Percentiles rank a stretch among this genome's conserved stretches.
These are phyloP conservation scores for Caloenas nicobarica DNA, from an alignment of 2,113 vertebrate species.

Conservation along the genomic window DNA sequence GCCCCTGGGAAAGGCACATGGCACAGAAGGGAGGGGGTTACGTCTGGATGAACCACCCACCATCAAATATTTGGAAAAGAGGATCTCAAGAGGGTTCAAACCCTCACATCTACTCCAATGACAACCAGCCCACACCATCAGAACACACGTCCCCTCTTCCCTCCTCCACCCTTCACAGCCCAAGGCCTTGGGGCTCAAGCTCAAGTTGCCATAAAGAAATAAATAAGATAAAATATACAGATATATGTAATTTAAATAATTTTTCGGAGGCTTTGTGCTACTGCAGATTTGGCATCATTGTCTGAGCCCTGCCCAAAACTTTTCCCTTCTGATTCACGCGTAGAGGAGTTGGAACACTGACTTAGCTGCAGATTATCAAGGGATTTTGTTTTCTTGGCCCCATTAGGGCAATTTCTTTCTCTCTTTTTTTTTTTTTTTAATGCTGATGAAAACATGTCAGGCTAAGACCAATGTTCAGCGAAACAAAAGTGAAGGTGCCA, in stretches of 20 bases:
- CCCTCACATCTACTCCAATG: fast-evolving
- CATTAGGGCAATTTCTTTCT: not conserved
- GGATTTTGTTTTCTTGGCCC: not conserved
- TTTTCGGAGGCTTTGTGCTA: not conserved
- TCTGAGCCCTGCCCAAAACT: not conserved
- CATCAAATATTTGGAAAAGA: not conserved
- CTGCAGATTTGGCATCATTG: too few species aligned
- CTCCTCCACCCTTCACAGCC: not conserved
- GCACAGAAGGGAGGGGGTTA: too few species aligned
- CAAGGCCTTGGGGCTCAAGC: not conserved
- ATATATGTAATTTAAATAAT: not conserved
- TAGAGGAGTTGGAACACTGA: not conserved
- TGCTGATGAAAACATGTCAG: not conserved
- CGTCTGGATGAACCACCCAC: not conserved
- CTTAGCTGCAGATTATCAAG: not conserved
- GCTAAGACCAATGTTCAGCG: not conserved
- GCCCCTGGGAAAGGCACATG: too few species aligned
- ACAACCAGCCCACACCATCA: not conserved
- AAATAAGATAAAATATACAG: not conserved
- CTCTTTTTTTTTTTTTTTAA: not conserved
- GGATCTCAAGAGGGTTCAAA: not conserved
- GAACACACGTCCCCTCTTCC: not conserved
- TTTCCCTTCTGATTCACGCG: not conserved
- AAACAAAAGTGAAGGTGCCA: not conserved
- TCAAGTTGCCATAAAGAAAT: not conserved